phyloP scores from a whole-genome alignment of 64 coral and sea anemone genomes.

The Astreopora myriophthalma region DNA sequence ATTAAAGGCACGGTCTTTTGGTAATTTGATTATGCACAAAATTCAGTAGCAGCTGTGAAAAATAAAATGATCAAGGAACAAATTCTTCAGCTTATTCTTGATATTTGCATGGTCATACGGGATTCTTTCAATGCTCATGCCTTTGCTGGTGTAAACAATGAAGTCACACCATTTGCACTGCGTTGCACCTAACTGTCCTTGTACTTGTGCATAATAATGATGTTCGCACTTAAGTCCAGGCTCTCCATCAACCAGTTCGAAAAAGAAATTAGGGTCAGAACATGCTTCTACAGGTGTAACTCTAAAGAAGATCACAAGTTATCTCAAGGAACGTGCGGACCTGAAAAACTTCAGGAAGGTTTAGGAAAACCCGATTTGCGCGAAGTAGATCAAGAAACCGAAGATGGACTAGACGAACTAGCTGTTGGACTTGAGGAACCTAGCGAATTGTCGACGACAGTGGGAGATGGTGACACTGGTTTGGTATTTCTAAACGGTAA shows the following conservation, averaged over 20 bases:
- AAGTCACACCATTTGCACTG: conserved; percentile 25
- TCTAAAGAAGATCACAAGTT: no score
- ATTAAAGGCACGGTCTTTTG: no score
- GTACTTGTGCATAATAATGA: conserved; percentile 22
- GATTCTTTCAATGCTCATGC: conserved; percentile 37
- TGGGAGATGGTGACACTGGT: no score
- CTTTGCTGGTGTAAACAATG: conserved; percentile 15
- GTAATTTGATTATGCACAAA: background rate
- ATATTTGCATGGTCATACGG: background rate
- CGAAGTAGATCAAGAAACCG: no score
- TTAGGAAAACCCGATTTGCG: no score
- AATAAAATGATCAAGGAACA: conserved; percentile 11
- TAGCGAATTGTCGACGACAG: no score
- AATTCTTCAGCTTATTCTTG: background rate
- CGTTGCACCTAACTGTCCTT: conserved; percentile 9
- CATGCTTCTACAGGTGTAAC: conserved; percentile 51
- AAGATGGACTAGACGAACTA: no score
- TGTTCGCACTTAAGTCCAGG: no score
- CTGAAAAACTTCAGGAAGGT: conserved; percentile 3
- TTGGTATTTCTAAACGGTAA: no score
- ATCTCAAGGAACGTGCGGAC: no score
- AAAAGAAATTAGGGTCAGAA: background rate
- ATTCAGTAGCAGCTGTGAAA: conserved; percentile 12
- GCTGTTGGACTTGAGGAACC: no score
- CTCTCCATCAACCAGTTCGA: background rate